Evolutionary conservation across 2,888 invertebrate species (phyloP), one percentile per base, ranked within the genome.

Genomic region (Salticus scenicus): DNA sequence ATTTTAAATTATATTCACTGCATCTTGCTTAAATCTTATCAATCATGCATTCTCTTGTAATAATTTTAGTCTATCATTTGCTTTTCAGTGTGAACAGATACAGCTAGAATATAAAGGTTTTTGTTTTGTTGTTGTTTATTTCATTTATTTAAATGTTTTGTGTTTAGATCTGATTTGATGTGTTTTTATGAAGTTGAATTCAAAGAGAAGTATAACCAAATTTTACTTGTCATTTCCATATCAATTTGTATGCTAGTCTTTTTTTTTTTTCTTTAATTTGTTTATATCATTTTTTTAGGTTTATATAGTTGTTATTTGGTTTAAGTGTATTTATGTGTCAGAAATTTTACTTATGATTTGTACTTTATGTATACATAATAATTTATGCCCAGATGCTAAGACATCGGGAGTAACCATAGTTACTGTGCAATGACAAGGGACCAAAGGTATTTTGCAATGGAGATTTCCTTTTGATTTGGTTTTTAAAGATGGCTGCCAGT

Each of bases 381-480:
- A n/a, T n/a, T n/a, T n/a, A n/a, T n/a, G n/a, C n/a, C n/a, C n/a
- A n/a, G n/a, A n/a, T n/a, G n/a, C n/a, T n/a, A n/a, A n/a, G n/a
- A n/a, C n/a, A n/a, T 12, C 2, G 42, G 42, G 42, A 47, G 7
- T 24, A 57, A 57, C 57, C 12, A 17, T 7, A 24, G 57, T 57
- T 57, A 17, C 57, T 57, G 57, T 57, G 57, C 57, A 57, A 57
- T 57, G 57, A 57, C 24, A 24, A 24, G 57, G 57, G 24, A 20
- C 57, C 20, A 57, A 57, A 24, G 24, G 20, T 17, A 7, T 4
- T 24, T 24, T 24, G 4, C 5, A 1, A 5, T 24, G 20, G 5
- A 24, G 24, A 57, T 57, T 24, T 24, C 24, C 2, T 47, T 17
- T 7, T 24, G 12, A 17, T 57, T 14, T 47, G 2, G 57, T 24